Evolutionary conservation across 2,888 invertebrate species (phyloP), one percentile per base, ranked within the genome.

Genomic region (Melanotus villosus): DNA sequence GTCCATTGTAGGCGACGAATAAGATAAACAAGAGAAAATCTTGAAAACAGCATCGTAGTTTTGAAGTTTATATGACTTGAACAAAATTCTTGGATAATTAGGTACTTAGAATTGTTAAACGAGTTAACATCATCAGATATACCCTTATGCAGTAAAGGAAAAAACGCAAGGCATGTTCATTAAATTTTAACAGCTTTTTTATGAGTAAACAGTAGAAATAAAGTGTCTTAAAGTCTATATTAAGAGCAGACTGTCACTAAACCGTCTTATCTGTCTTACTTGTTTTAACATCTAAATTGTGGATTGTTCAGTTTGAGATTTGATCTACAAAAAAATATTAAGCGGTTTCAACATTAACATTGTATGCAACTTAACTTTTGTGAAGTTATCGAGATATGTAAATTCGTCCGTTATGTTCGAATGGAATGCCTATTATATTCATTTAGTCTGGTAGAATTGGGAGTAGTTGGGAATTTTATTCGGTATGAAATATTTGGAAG

Each of bases 391-490:
- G 34, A 57, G 43, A 60, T 72, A 66, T 66, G 66, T 64, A 72
- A 67, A 64, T 57, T 34, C 47, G 58, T 14, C 63, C 54, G 45
- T 70, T 64, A 64, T 64, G 68, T 70, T 67, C 54, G 58, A 70
- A 70, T 62, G 73, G 74, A 74, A 74, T 73, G 69, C 66, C 67
- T 70, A 73, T 71, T 74, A 70, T 60, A 56, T 64, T 65, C 65
- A 21, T 62, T 65, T 65, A 65, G 34, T 47, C 70, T 72, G 69
- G 57, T 70, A 68, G 62, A 62, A 65, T 60, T 70, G 65, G 43
- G 64, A 71, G 45, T 72, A 73, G 59, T 74, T 72, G 50, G 70
- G 73, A 73, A 75, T 74, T 75, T 73, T 70, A 74, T 71, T 65
- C 72, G 69, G 67, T 71, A 71, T 74, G 69, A 73, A 73, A 74